Evolutionary conservation across 2,888 invertebrate genomes (phyloP), one percentile per base, ranked within the genome.

Genomic region (Sinodicranocentrus sp.): DNA sequence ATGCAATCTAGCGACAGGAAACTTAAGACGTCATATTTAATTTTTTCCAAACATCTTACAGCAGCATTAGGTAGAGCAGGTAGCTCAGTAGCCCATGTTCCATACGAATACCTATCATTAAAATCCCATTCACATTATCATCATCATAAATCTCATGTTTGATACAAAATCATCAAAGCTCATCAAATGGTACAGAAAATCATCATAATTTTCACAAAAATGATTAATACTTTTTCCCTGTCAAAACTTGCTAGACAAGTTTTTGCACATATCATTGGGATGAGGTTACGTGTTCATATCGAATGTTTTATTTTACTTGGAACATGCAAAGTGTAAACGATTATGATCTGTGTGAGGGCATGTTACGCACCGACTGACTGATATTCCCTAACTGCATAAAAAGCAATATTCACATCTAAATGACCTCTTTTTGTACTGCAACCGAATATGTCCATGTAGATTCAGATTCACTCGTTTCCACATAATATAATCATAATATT

Each of bases 181-280:
- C 78, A 78, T 70, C 61, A 78, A 78, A 59, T 78, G 39, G 28
- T 78, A 68, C 57, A 59, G 52, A 78, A 78, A 78, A 78, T 70
- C 70, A 70, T 78, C 68, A 78, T 78, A 68, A 78, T 78, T 78
- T 78, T 70, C 44, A 68, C 59, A 67, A 59, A 70, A 71, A 78
- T 78, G 78, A 78, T 78, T 78, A 78, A 78, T 78, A 70, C 61
- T n/a, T 39, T 52, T 26, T 78, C 26, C 68, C 59, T 57, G 78
- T 70, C 59, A 54, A 59, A 78, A 78, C 59, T 25, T 78, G 78
- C 48, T 59, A 26, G 78, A 78, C 78, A n/a, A 78, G 68, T 78
- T 78, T 76, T 76, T 76, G 5, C 48, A 5, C 15, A 5, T 48
- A 48, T n/a, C 48, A 48, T 15, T n/a, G 48, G 5, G 17, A 48